Evolutionary conservation across 2,797 vertebrate species (phyloP).

Genomic region (Pangasius sanitwongsei): DNA sequence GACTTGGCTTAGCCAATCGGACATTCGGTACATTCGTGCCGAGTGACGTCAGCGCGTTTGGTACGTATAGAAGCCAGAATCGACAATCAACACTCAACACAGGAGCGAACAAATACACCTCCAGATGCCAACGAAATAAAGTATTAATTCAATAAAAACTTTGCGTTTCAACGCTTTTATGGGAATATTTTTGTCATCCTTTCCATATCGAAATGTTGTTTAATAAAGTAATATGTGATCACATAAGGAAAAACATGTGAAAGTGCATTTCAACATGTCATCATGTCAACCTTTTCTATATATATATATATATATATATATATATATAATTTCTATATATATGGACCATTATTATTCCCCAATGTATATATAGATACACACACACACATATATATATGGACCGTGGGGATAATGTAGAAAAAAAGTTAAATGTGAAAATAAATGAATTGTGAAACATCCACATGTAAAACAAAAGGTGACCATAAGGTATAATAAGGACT

Average conservation of each 20-base stretch:
- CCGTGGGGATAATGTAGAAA: no score
- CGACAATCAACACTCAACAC: not conserved
- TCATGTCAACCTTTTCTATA: no score
- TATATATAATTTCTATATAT: no score
- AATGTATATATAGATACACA: no score
- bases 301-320: no score
- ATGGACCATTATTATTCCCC: no score
- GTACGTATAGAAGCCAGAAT: not conserved
- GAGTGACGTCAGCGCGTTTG: conserved; percentile 66
- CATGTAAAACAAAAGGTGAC: no score
- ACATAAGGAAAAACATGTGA: no score
- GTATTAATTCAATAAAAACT: not conserved
- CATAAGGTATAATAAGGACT: not conserved
- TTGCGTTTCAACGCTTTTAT: not conserved
- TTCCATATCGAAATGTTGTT: not conserved
- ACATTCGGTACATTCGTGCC: conserved; percentile 22
- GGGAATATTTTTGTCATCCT: not conserved
- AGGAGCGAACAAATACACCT: not conserved
- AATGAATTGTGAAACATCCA: no score
- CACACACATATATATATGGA: no score
- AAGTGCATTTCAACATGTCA: no score
- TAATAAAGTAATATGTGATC: not conserved
- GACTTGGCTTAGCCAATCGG: conserved; percentile 64
- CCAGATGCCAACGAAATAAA: not conserved
- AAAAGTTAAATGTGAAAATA: no score